Percentiles rank a stretch among this genome's conserved stretches.
Evolutionary conservation across 2,113 vertebrate genomes (phyloP).

Genomic region (Saguinus midas): DNA sequence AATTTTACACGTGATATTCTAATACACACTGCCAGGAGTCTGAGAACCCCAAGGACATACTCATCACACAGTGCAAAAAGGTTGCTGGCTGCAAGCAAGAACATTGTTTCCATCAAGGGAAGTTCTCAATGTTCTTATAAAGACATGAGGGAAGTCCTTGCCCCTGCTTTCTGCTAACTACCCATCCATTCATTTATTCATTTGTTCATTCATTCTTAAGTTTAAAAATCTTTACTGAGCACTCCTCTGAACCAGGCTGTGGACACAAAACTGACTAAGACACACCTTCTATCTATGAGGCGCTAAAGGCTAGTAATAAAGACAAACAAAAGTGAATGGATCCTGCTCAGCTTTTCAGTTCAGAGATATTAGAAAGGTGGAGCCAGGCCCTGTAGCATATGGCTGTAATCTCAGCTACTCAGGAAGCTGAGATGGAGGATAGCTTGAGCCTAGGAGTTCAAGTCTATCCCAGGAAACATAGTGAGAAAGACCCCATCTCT

Average conservation of each 20-base stretch:
- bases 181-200: not conserved
- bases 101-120: fast-evolving
- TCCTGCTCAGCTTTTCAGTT: not conserved
- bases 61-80: not conserved
- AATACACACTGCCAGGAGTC: not conserved
- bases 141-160: not conserved
- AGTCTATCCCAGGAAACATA: not conserved
- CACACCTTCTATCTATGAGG: not conserved
- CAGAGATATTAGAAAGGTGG: not conserved
- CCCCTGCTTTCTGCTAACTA: not conserved
- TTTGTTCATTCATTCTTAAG: not conserved
- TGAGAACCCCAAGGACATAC: not conserved
- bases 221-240: not conserved
- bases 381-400: not conserved
- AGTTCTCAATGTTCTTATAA: not conserved
- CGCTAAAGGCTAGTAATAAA: not conserved
- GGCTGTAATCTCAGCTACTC: not conserved
- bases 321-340: not conserved
- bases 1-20: not conserved
- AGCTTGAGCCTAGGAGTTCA: not conserved
- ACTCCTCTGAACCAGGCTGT: not conserved
- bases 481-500: not conserved
- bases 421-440: not conserved
- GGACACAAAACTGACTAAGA: not conserved
- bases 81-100: not conserved